Evolutionary conservation across 1,140 invertebrate genomes (phyloP).

Genomic region (Oryctes rhinoceros): DNA sequence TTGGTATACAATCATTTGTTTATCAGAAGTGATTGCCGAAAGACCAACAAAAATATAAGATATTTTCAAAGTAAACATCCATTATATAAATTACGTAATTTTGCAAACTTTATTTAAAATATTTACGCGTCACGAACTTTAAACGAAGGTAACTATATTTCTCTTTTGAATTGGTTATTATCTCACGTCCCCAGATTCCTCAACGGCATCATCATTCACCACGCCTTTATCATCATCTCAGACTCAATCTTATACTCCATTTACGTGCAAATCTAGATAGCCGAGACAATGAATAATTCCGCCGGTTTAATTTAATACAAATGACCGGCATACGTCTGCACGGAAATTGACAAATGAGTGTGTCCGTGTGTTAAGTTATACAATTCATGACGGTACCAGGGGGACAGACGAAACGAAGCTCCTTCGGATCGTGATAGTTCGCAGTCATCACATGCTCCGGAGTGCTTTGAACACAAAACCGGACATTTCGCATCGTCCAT

Average conservation of each 20-base stretch:
- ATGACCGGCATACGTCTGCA: constrained; percentile 15
- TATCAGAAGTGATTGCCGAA: too few relatives aligned
- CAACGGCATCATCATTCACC: neutral
- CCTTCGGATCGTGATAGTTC: neutral
- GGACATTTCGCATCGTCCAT: constrained; percentile 15
- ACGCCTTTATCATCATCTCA: neutral
- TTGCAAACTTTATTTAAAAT: too few relatives aligned
- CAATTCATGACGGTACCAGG: neutral
- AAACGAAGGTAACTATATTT: too few relatives aligned
- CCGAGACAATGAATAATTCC: constrained; percentile 13
- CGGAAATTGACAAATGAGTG: constrained; percentile 11
- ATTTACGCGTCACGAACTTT: too few relatives aligned
- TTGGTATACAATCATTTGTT: too few relatives aligned
- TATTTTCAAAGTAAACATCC: too few relatives aligned
- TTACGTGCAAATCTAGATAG: neutral
- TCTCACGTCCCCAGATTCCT: too few relatives aligned
- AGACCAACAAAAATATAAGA: too few relatives aligned
- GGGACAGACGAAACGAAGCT: neutral
- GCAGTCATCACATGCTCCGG: constrained; percentile 1
- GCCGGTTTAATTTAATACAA: constrained; percentile 17
- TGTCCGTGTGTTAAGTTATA: neutral
- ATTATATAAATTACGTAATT: too few relatives aligned
- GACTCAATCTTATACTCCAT: neutral
- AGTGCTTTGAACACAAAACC: constrained; percentile 4
- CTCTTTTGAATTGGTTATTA: too few relatives aligned